These are phyloP conservation scores for Arrhamphus sclerolepis DNA, from an alignment of 2,797 vertebrate genomes.

Conservation along the genomic window DNA sequence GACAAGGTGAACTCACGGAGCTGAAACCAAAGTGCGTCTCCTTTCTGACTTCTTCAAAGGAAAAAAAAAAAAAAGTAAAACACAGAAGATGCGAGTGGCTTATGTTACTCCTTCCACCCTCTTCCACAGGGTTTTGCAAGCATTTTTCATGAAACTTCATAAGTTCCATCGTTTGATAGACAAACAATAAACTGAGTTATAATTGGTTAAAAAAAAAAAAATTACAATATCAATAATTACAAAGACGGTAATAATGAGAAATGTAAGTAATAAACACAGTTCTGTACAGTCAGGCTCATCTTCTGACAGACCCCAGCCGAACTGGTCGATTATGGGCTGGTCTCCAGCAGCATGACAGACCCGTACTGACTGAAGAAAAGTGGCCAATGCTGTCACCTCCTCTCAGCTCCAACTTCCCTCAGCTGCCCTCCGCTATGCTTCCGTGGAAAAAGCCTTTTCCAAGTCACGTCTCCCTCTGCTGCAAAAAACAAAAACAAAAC, in stretches of 20 bases:
- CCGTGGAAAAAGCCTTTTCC: conserved; percentile 85
- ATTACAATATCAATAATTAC: conserved; percentile 82
- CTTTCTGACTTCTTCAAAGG: conserved; percentile 67
- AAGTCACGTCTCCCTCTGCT: conserved; percentile 75
- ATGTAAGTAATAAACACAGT: conserved; percentile 83
- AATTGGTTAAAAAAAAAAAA: conserved; percentile 76
- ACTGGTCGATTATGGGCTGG: conserved; percentile 81
- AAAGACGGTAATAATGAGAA: conserved; percentile 79
- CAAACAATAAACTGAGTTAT: conserved; percentile 82
- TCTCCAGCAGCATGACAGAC: conserved; percentile 81
- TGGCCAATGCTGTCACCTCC: conserved; percentile 72
- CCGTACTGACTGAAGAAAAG: conserved; percentile 81
- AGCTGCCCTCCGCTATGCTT: conserved; percentile 76
- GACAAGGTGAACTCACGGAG: conserved; percentile 75
- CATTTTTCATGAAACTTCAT: conserved; percentile 76
- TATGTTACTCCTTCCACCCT: conserved; percentile 77
- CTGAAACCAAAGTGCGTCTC: conserved; percentile 72
- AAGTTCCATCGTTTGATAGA: conserved; percentile 79
- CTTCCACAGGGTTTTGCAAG: conserved; percentile 70
- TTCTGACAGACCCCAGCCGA: conserved; percentile 62
- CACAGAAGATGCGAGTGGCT: conserved; percentile 81
- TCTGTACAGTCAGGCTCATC: conserved; percentile 83
- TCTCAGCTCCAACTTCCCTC: conserved; percentile 79
- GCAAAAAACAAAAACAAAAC: background rate
- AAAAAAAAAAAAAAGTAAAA: conserved; percentile 29